Evolutionary conservation across 2,797 vertebrate species (phyloP).

Genomic region (Sebastiscus tertius): DNA sequence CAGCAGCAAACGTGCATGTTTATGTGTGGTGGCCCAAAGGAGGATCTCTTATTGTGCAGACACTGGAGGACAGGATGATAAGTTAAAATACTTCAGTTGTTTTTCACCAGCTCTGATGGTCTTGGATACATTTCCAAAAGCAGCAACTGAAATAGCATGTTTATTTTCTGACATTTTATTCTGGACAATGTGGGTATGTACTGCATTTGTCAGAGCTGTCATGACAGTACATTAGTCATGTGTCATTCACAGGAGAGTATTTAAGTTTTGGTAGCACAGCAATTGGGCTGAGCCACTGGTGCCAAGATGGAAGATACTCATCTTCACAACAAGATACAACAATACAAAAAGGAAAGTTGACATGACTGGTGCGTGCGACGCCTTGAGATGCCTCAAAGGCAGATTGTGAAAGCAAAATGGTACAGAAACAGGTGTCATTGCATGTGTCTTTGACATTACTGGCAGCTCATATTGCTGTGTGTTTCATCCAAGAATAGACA

Average conservation of each 20-base stretch:
- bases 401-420: background rate
- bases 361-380: background rate
- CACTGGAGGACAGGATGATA: background rate
- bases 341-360: background rate
- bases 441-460: background rate
- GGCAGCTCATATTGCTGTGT: background rate
- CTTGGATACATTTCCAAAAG: background rate
- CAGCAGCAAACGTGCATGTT: background rate
- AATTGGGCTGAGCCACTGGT: background rate
- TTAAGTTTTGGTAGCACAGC: background rate
- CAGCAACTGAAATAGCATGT: background rate
- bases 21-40: background rate
- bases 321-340: background rate
- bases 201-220: background rate
- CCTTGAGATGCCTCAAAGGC: background rate
- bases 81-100: background rate
- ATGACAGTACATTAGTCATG: background rate
- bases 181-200: background rate
- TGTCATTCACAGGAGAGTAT: background rate
- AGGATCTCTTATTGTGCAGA: background rate
- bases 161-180: background rate
- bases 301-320: background rate
- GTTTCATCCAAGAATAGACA: background rate
- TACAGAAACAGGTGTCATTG: background rate
- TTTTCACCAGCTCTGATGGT: background rate